Base-by-base conservation (phyloP, 2,888 invertebrate species). In the Cactoblastis cactorum region DNA sequence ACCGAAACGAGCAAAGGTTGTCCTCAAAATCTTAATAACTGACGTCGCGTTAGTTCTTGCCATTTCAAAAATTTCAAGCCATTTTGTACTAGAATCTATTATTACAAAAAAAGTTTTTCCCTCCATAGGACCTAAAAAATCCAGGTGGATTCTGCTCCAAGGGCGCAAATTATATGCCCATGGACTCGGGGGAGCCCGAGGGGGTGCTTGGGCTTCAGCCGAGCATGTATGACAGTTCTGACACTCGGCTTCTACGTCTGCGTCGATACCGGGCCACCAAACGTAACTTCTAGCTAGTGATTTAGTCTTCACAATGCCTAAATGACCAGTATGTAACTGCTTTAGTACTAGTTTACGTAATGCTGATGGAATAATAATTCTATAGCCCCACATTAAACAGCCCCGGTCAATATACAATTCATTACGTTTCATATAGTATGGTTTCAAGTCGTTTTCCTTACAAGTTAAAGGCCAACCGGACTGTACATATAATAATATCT, bases 261-360 rank as follows among this genome's bases (percentile, higher is more conserved):
- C 52, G 12, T 52, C 52, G 0, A 52, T 12, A 0, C 52, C 53
- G 1, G 49, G 22, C 53, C 46, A 53, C 53, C 52, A 52, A 11
- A 49, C 45, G 12, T 49, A 53, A 14, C 35, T 35, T 8, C 35
- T 12, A 15, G 35, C 35, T 14, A 35, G 14, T 15, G 14, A 14
- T 15, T 35, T 35, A 14, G 14, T 14, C 14, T 35, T 35, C 1
- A 35, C 35, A 6, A 35, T 35, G 3, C 35, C 35, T 8, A 35
- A 14, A 15, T 35, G 35, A 1, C 14, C 6, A 14, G 14, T 15
- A 2, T 35, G 35, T 19, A 39, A 6, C 3, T 8, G 6, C 4
- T 9, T 39, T 18, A 39, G 8, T n/a, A 39, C 39, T n/a, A 3
- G 1, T 2, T 8, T 14, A 6, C 17, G 18, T 1, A 17, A 38